Evolutionary conservation across 2,797 vertebrate genomes (phyloP).

Genomic region (Pantherophis vulpinus): DNA sequence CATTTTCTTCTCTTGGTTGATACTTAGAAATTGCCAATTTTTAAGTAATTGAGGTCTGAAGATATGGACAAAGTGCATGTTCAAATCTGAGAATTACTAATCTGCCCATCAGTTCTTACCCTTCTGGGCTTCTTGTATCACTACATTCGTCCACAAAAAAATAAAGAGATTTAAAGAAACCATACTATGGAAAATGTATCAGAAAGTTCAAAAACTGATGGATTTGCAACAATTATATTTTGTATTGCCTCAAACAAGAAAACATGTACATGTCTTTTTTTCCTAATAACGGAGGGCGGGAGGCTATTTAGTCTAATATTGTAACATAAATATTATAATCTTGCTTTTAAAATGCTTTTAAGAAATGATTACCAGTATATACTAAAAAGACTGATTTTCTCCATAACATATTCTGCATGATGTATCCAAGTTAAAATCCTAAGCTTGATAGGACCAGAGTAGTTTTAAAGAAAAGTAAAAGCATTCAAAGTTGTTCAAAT

Average conservation of each 20-base stretch:
- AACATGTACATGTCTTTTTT: neutral
- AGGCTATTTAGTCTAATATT: conserved; percentile 26
- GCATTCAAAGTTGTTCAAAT: conserved; percentile 65
- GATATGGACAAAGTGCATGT: neutral
- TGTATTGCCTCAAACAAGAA: neutral
- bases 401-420: conserved; percentile 70
- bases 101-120: neutral
- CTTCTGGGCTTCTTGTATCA: neutral
- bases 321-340: conserved; percentile 50
- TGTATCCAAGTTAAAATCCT: conserved; percentile 67
- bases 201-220: neutral
- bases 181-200: neutral
- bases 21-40: neutral
- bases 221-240: neutral
- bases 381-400: conserved; percentile 67
- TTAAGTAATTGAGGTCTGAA: neutral
- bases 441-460: conserved; percentile 62
- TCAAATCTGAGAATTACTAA: neutral
- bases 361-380: conserved; percentile 53
- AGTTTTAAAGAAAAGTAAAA: conserved; percentile 44
- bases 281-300: conserved; percentile 17
- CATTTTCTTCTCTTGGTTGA: neutral
- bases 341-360: conserved; percentile 46
- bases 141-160: neutral
- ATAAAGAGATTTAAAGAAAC: neutral